phyloP scores from a whole-genome alignment of 2,113 vertebrate genomes.

The Azemiops feae region DNA sequence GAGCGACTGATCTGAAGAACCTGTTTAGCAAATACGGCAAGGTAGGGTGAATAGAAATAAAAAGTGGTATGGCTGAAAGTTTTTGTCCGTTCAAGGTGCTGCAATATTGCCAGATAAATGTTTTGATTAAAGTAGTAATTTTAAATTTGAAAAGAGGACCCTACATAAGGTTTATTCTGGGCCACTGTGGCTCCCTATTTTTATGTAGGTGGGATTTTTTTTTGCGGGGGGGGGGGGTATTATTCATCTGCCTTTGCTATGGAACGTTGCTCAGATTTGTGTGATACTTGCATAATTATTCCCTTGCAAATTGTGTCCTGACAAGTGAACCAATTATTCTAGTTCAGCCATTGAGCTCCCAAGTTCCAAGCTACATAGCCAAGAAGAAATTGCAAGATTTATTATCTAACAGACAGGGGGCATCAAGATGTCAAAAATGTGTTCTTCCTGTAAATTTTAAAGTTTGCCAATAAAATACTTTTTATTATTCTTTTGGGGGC shows the following conservation, averaged over 20 bases:
- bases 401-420: not conserved
- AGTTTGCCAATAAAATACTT: not conserved
- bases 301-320: not conserved
- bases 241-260: not conserved
- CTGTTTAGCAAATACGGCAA: slow-evolving; percentile 97
- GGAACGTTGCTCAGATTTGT: not conserved
- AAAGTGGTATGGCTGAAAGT: not conserved
- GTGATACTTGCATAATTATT: not conserved
- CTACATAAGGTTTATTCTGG: not conserved
- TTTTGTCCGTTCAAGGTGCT: not conserved
- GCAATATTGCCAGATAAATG: not conserved
- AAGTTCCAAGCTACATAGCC: not conserved
- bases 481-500: not conserved
- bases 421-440: not conserved
- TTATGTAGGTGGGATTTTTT: not conserved
- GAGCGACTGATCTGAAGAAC: slow-evolving; percentile 96
- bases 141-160: too few relatives aligned
- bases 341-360: not conserved
- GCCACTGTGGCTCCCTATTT: not conserved
- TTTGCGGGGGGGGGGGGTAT: not conserved
- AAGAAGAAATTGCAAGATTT: not conserved
- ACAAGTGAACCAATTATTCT: not conserved
- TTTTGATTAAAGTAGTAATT: not conserved
- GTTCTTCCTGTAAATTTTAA: not conserved
- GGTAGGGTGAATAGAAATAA: slow-evolving; percentile 65